These are phyloP conservation scores for Phaedon cochleariae DNA, from an alignment of 2,888 invertebrate genomes.

Conservation along the genomic window DNA sequence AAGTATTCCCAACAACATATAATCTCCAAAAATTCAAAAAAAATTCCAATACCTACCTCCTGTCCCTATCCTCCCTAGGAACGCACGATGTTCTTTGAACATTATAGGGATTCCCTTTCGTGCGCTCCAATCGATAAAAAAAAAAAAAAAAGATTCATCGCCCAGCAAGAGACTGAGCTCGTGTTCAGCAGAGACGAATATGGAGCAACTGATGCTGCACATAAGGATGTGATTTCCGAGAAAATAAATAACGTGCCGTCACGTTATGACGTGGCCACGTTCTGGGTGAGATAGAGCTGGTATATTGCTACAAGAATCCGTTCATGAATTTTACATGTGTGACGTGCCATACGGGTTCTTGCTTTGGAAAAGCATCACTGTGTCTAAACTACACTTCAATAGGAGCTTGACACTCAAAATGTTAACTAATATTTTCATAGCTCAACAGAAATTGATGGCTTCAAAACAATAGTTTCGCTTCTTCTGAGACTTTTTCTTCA, in stretches of 20 bases:
- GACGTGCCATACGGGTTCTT: background rate
- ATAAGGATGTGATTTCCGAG: slow-evolving; percentile 11
- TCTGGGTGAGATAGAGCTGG: background rate
- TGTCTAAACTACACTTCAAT: background rate
- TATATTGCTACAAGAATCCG: background rate
- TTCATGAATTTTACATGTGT: slow-evolving; percentile 21
- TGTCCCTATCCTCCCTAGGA: too few relatives aligned
- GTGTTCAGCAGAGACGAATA: background rate
- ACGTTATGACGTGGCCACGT: background rate
- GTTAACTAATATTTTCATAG: too few relatives aligned
- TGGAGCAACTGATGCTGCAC: background rate
- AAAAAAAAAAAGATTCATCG: too few relatives aligned
- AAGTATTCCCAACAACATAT: too few relatives aligned
- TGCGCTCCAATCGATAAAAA: too few relatives aligned
- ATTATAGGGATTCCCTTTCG: too few relatives aligned
- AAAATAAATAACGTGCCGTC: background rate
- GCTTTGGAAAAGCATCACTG: background rate
- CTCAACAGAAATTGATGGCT: too few relatives aligned
- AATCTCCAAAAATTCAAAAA: too few relatives aligned
- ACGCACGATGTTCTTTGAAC: too few relatives aligned
- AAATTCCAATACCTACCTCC: too few relatives aligned
- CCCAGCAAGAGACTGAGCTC: background rate
- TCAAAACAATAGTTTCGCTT: too few relatives aligned
- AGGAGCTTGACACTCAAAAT: background rate
- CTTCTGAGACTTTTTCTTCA: too few relatives aligned